Conservation (phyloP, 1,140 invertebrate genomes). For the Caenorhabditis briggsae region DNA sequence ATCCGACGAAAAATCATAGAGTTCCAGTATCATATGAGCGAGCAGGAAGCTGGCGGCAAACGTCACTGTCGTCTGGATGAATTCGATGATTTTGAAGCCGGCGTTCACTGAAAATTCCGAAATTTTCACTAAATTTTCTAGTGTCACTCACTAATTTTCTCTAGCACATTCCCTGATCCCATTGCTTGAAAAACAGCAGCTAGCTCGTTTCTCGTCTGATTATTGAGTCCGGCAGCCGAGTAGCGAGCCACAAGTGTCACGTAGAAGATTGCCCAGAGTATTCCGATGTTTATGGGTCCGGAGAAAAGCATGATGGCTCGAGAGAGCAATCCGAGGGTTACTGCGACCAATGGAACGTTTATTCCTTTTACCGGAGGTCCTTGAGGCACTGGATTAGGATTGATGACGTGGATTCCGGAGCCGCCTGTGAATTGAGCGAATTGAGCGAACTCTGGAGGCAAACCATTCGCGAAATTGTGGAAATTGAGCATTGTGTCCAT, state of each 20-base stretch:
- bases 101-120: conserved; percentile 15
- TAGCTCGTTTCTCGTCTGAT: conserved; percentile 39
- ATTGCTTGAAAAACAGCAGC: conserved; percentile 29
- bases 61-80: conserved; percentile 31
- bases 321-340: conserved; percentile 13
- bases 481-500: background rate
- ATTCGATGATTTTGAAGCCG: conserved; percentile 40
- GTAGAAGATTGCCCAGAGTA: conserved; percentile 38
- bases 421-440: conserved; percentile 26
- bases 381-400: conserved; percentile 3
- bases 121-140: background rate
- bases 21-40: conserved; percentile 37
- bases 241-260: conserved; percentile 29
- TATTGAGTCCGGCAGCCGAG: conserved; percentile 32
- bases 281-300: conserved; percentile 51
- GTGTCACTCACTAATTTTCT: conserved; percentile 26
- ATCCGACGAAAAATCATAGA: conserved; percentile 26
- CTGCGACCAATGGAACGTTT: conserved; percentile 31
- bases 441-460: conserved; percentile 10
- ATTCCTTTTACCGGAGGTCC: conserved; percentile 12
- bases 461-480: background rate
- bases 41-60: conserved; percentile 38
- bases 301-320: conserved; percentile 41
- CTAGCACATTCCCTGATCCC: background rate
- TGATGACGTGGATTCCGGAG: background rate